Percentiles rank a stretch among this genome's conserved stretches.
These are phyloP conservation scores for Rallus limicola DNA, from an alignment of 2,113 vertebrate species.

Conservation along the genomic window DNA sequence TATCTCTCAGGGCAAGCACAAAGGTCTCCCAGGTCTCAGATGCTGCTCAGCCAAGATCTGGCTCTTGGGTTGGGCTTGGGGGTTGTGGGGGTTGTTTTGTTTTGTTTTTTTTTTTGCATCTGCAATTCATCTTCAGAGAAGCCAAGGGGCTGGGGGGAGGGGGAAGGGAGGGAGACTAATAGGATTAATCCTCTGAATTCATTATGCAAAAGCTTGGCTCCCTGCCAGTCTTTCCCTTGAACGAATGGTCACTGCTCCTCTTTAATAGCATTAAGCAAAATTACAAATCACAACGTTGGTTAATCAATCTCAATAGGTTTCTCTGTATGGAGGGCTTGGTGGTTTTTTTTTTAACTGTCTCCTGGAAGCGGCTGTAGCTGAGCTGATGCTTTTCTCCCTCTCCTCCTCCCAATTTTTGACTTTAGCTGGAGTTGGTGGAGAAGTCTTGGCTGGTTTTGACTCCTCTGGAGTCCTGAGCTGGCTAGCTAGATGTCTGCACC, in stretches of 20 bases:
- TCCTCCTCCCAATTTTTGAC: not conserved
- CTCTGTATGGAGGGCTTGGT: not conserved
- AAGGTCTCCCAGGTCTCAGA: not conserved
- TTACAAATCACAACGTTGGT: constrained; percentile 51
- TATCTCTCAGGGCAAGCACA: not conserved
- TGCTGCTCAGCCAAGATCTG: not conserved
- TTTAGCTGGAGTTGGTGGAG: not conserved
- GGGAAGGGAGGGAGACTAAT: constrained; percentile 56
- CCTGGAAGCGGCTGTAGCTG: not conserved
- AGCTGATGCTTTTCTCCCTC: not conserved
- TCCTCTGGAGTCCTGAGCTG: not conserved
- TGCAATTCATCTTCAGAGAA: not conserved
- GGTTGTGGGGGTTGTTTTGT: too few relatives aligned
- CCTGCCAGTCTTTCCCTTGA: constrained; percentile 45
- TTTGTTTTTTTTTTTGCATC: not conserved
- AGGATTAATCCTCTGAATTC: constrained; percentile 72
- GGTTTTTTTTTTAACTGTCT: not conserved
- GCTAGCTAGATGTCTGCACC: not conserved
- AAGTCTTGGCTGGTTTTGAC: not conserved
- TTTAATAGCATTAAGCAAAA: constrained; percentile 75
- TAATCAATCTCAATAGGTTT: constrained; percentile 66
- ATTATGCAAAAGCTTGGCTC: constrained; percentile 63
- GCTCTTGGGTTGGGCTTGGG: not conserved
- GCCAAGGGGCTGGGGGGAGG: not conserved
- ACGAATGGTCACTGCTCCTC: constrained; percentile 65